Evolutionary conservation across 2,113 vertebrate species (phyloP).

Genomic region (Campylomormyrus numenius): DNA sequence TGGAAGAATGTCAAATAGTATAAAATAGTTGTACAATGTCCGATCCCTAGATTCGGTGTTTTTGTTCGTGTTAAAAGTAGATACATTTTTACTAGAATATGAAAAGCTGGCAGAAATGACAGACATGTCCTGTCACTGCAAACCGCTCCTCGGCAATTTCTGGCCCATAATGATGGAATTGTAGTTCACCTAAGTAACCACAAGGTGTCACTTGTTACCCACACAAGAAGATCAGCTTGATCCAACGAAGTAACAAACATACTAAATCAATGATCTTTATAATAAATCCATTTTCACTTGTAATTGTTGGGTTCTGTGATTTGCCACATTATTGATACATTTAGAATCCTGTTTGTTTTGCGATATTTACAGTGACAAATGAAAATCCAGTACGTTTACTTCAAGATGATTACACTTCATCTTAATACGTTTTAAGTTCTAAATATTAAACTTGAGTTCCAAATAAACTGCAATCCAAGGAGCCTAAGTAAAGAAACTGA

Average conservation of each 20-base stretch:
- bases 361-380: neutral
- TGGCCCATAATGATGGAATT: neutral
- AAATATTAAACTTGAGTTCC: neutral
- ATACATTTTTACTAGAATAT: neutral
- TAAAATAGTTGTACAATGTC: neutral
- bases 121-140: neutral
- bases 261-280: neutral
- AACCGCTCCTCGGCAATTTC: neutral
- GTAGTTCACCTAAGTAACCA: constrained; percentile 3
- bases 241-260: neutral
- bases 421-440: neutral
- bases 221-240: neutral
- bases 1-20: neutral
- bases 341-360: neutral
- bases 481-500: neutral
- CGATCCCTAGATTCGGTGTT: neutral
- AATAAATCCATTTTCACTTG: neutral
- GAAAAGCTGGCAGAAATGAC: neutral
- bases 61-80: neutral
- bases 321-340: neutral
- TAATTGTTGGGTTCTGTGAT: neutral
- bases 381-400: neutral
- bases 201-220: constrained; percentile 1
- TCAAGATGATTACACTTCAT: neutral
- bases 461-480: neutral